phyloP scores from a whole-genome alignment of 1,140 invertebrate species.

The Globodera rostochiensis region DNA sequence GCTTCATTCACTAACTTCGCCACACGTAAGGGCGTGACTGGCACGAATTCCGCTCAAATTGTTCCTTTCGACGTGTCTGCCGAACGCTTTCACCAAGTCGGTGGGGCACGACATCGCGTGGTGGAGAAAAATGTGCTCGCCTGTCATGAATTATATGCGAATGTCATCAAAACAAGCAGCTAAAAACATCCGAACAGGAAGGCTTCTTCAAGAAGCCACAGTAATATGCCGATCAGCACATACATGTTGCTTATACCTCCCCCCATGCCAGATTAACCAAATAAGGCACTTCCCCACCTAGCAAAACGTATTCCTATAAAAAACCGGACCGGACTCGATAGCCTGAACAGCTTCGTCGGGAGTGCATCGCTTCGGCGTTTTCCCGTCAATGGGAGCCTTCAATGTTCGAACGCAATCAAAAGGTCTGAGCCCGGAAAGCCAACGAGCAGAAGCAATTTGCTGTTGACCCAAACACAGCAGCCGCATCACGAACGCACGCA shows the following conservation, averaged over 20 bases:
- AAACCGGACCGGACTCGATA: conserved; percentile 17
- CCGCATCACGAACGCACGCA: too few species aligned
- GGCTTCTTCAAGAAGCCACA: too few species aligned
- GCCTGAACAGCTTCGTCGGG: conserved; percentile 19
- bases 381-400: conserved; percentile 9
- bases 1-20: conserved; percentile 32
- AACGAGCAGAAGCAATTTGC: neutral
- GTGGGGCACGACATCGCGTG: conserved; percentile 44
- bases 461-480: neutral
- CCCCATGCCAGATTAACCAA: too few species aligned
- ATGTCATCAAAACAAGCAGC: too few species aligned
- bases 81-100: conserved; percentile 45
- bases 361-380: conserved; percentile 20
- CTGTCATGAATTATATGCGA: neutral
- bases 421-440: conserved; percentile 12
- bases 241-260: too few species aligned
- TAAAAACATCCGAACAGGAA: too few species aligned
- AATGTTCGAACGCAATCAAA: conserved; percentile 20
- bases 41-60: conserved; percentile 36
- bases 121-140: conserved; percentile 37
- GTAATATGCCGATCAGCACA: too few species aligned
- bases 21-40: conserved; percentile 45
- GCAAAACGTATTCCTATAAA: too few species aligned
- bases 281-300: too few species aligned
- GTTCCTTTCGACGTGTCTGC: conserved; percentile 26